Evolutionary conservation across 2,888 invertebrate genomes (phyloP).

Genomic region (Hermaeophaga mercurialis): DNA sequence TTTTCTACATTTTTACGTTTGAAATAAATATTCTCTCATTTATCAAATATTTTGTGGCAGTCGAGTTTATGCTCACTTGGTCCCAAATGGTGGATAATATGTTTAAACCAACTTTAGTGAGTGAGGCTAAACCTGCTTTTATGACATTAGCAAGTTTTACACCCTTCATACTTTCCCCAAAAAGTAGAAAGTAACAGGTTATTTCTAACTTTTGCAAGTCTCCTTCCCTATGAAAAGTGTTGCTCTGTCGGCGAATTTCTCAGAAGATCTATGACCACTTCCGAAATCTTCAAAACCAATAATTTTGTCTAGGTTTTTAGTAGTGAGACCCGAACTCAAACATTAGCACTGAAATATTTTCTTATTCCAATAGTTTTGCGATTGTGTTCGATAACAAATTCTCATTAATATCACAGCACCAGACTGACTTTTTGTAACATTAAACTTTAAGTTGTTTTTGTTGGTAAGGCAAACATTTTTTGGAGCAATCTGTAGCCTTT

Average conservation of each 20-base stretch:
- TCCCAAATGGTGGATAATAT: constrained; percentile 1
- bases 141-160: constrained; percentile 1
- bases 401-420: constrained; percentile 1
- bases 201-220: background rate
- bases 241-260: background rate
- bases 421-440: background rate
- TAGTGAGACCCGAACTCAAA: constrained; percentile 1
- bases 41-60: constrained; percentile 12
- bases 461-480: constrained; percentile 3
- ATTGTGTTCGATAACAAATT: background rate
- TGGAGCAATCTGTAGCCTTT: constrained; percentile 1
- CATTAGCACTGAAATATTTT: background rate
- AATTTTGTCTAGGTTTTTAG: background rate
- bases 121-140: background rate
- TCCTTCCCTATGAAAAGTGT: background rate
- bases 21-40: constrained; percentile 6
- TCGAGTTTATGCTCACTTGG: background rate
- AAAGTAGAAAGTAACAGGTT: background rate
- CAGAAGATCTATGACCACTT: background rate
- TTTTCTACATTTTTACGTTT: background rate
- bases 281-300: background rate
- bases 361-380: background rate
- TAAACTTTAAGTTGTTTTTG: background rate
- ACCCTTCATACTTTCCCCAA: background rate
- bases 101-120: background rate